Evolutionary conservation across 2,888 invertebrate species (phyloP), one percentile per base, ranked within the genome.

Genomic region (Drosophila ustulata): DNA sequence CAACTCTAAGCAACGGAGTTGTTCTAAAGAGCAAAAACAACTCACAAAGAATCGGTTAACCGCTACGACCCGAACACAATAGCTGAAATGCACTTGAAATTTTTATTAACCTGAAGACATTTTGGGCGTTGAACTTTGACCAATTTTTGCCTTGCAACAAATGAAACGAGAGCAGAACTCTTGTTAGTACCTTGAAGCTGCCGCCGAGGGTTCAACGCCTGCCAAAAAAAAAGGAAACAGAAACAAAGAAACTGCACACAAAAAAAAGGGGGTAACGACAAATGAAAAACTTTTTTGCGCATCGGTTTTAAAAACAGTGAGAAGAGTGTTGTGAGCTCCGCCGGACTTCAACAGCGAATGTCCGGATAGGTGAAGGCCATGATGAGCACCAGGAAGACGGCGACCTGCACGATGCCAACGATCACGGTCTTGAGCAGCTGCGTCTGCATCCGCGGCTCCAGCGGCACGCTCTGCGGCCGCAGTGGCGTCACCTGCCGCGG

Each of bases 341-440:
- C 1, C 18, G 18, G 18, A 18, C 5, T 13, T 55, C 23, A 55
- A 9, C 55, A 56, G 9, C 46, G 57, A 18, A 57, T 47, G 26
- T 92, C 90, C 37, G 92, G 91, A 78, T 90, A 91, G 49, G 82
- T 78, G 4, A 92, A 70, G 6, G 91, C 91, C 82, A 89, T 82
- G 47, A 90, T 78, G 8, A 92, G 82, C 49, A 89, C 53, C 13
- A 91, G 55, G 43, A 90, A 89, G 4, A 90, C 70, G 7, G 82
- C 79, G 3, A 92, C 70, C 53, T 92, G 91, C 3, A 89, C 59
- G 5, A 81, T 32, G 32, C 90, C 90, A 0, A 91, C 78, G 1
- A 92, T 63, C 0, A 91, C 55, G 0, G 76, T 89, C 53, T 82
- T 90, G 0, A 90, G 25, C 26, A 90, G 55, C 23, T 71, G 72